These are phyloP conservation scores for Podargus strigoides DNA, from an alignment of 2,797 vertebrate genomes.

Conservation along the genomic window DNA sequence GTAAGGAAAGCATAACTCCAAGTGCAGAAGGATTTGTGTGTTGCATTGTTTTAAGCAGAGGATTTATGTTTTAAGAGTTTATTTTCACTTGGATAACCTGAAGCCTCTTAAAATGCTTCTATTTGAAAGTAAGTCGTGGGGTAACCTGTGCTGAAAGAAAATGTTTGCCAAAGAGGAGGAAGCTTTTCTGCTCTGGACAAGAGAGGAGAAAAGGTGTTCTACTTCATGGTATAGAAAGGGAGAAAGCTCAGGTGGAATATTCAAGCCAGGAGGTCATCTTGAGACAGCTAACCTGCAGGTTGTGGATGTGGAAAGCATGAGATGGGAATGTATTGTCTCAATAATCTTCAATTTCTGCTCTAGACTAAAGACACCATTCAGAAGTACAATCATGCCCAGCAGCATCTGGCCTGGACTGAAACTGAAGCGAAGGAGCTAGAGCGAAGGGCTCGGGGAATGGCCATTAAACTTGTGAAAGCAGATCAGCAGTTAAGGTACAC, in stretches of 20 bases:
- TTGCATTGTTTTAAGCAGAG: not conserved
- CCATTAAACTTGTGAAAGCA: conserved; percentile 73
- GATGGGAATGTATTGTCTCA: not conserved
- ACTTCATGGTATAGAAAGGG: not conserved
- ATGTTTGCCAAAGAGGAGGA: not conserved
- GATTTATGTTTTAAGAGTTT: not conserved
- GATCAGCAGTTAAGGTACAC: conserved; percentile 79
- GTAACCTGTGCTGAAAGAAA: not conserved
- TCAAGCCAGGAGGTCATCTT: not conserved
- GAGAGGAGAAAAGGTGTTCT: not conserved
- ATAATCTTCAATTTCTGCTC: not conserved
- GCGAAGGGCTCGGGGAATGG: conserved; percentile 72
- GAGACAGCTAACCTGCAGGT: not conserved
- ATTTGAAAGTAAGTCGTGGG: not conserved
- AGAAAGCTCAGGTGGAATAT: not conserved
- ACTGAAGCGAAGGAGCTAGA: conserved; percentile 80
- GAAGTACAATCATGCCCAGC: conserved; percentile 70
- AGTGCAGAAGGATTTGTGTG: not conserved
- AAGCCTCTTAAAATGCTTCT: not conserved
- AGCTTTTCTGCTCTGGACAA: not conserved
- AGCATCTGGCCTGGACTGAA: conserved; percentile 65
- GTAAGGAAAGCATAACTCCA: conserved; percentile 52
- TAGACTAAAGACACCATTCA: conserved; percentile 76
- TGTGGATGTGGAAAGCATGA: not conserved
- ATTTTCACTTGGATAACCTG: not conserved